These are phyloP conservation scores for Athrips mouffetella DNA, from an alignment of 2,888 invertebrate genomes.

Conservation along the genomic window DNA sequence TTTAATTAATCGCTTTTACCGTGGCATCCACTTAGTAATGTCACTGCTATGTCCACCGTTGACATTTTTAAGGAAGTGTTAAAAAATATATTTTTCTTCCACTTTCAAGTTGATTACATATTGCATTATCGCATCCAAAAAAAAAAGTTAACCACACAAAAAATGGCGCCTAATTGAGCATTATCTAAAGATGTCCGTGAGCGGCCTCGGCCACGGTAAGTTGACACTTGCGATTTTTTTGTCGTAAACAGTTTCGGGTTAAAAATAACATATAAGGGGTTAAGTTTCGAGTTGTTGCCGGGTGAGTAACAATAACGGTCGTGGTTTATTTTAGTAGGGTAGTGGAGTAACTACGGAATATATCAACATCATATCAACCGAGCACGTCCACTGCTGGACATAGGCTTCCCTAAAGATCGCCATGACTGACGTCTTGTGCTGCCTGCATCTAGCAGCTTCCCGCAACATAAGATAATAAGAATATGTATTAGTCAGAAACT, in stretches of 20 bases:
- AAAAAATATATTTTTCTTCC: no score
- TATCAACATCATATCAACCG: no score
- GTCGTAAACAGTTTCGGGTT: slow-evolving; percentile 55
- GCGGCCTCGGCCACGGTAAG: slow-evolving; percentile 52
- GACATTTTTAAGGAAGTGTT: no score
- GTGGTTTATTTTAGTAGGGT: background rate
- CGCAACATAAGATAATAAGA: no score
- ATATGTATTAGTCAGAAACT: no score
- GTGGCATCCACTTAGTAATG: no score
- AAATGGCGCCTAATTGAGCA: slow-evolving; percentile 69
- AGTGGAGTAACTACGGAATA: background rate
- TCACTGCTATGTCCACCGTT: no score
- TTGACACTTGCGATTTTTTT: slow-evolving; percentile 41
- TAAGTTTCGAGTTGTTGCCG: slow-evolving; percentile 49
- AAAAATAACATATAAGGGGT: slow-evolving; percentile 43
- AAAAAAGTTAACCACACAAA: slow-evolving; percentile 38
- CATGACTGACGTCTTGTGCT: no score
- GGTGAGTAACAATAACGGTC: background rate
- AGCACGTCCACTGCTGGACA: no score
- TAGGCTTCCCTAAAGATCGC: no score
- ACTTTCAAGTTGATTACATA: background rate
- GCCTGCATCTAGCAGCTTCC: no score
- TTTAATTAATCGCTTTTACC: no score
- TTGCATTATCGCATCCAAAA: background rate
- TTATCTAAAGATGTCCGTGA: slow-evolving; percentile 61